Evolutionary conservation across 2,797 vertebrate species (phyloP), one percentile per base, ranked within the genome.

Genomic region (Lateolabrax maculatus): DNA sequence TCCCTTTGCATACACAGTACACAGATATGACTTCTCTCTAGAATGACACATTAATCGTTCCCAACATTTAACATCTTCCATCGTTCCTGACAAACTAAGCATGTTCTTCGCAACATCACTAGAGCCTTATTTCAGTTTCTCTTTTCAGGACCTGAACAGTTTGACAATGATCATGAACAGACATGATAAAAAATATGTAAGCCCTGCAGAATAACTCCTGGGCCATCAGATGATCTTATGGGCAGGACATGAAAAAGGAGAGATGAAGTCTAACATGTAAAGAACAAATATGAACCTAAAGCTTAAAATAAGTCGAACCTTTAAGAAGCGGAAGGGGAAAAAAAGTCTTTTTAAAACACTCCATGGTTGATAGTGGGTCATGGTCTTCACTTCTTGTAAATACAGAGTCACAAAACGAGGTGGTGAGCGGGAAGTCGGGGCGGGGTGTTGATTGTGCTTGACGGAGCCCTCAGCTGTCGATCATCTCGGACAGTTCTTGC

Each of bases 1-100:
- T 81, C 37, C 67, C 12, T 83, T 73, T 79, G 94, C 93, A 94
- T 95, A 95, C 94, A 94, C 86, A 91, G 93, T 95, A 94, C 64
- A 94, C 93, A 94, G 75, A 80, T 56, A 58, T 10, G 41, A 79
- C 69, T 84, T 72, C 56, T 78, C 87, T 79, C 87, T 75, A 77
- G 78, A 81, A 77, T 25, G n/a, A 84, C 46, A 66, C 31, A 71
- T 77, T 74, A 39, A 68, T 61, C 48, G 60, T 77, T 72, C 6
- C 34, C 18, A 23, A 69, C 64, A 71, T 48, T 63, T 39, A n/a
- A 74, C 62, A 74, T 43, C 37, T 41, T 62, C 34, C 55, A 75
- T 12, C 56, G 75, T 21, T 56, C 21, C 63, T 57, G 52, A 63
- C 48, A 39, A 71, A 71, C 71, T 67, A 60, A 85, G 44, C 56